Evolutionary conservation across 1,140 invertebrate genomes (phyloP).

Genomic region (Diabrotica undecimpunctata): DNA sequence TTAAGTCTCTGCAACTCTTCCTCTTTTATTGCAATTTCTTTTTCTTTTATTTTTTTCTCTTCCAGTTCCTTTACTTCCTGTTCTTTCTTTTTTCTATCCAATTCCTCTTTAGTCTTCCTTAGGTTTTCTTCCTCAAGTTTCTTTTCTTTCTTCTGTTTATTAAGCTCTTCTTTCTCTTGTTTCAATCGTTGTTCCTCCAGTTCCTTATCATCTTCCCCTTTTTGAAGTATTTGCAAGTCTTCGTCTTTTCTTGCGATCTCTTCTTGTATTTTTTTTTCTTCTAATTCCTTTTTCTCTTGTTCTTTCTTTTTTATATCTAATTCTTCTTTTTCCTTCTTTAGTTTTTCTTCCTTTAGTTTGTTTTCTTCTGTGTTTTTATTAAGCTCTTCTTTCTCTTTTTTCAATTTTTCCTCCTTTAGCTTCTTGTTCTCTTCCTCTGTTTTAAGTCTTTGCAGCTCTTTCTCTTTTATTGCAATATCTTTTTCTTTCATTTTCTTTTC

Average conservation of each 20-base stretch:
- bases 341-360: not conserved
- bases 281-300: not conserved
- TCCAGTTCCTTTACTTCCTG: not conserved
- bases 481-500: too few relatives aligned
- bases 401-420: not conserved
- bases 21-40: not conserved
- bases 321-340: not conserved
- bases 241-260: not conserved
- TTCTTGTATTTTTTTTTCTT: not conserved
- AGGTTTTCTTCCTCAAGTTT: not conserved
- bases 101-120: not conserved
- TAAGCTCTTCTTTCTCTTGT: not conserved
- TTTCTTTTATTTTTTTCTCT: not conserved
- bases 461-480: too few relatives aligned
- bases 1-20: not conserved
- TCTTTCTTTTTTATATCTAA: not conserved
- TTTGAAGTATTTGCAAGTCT: not conserved
- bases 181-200: not conserved
- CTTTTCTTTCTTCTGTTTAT: not conserved
- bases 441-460: not conserved
- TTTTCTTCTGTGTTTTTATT: not conserved
- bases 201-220: not conserved
- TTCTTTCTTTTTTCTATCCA: not conserved
- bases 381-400: not conserved
- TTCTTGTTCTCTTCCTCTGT: not conserved